Evolutionary conservation across 2,797 vertebrate genomes (phyloP), one percentile per base, ranked within the genome.

Genomic region (Takifugu rubripes): DNA sequence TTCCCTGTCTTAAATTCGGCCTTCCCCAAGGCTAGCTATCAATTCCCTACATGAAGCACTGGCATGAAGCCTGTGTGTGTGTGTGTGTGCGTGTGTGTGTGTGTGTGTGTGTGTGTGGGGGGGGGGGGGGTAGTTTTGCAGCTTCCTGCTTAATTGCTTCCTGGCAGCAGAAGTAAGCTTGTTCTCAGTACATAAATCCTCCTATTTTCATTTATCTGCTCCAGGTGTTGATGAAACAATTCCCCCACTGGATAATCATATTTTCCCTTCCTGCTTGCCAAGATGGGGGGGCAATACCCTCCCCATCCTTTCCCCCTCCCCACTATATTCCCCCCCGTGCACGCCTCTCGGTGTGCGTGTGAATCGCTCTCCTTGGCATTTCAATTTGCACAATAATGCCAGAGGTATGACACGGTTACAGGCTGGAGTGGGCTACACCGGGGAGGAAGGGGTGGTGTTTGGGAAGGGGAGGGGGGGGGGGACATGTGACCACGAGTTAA

Each of bases 191-290:
- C 83, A 86, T 83, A 84, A 87, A 87, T 86, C 84, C 82, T 83
- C 65, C 79, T 81, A 71, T 86, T 86, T 86, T 80, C 84, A 84
- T 86, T 79, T 82, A 82, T 81, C 74, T 76, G 83, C 81, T 89
- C 72, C 88, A 90, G 89, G 89, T 90, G 89, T 84, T 85, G 87
- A 90, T 89, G 83, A 89, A 87, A 88, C 83, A 85, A 85, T 84
- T 73, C 85, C 74, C 78, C 75, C 49, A 71, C 79, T 80, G 86
- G 77, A 88, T 88, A 88, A 90, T 87, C 84, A 86, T 87, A 81
- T 88, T 89, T 87, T 82, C 79, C 77, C 49, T 77, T 74, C 61
- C 56, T 36, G 61, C 56, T 62, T 82, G 74, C 78, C 82, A 87
- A 83, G 75, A 79, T n/a, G 27, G 67, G 52, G 74, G 58, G 61